A percentile compares a stretch with the other conserved stretches of the same genome.
These are phyloP conservation scores for Melipona quadrifasciata DNA, from an alignment of 1,140 invertebrate genomes.

Conservation along the genomic window DNA sequence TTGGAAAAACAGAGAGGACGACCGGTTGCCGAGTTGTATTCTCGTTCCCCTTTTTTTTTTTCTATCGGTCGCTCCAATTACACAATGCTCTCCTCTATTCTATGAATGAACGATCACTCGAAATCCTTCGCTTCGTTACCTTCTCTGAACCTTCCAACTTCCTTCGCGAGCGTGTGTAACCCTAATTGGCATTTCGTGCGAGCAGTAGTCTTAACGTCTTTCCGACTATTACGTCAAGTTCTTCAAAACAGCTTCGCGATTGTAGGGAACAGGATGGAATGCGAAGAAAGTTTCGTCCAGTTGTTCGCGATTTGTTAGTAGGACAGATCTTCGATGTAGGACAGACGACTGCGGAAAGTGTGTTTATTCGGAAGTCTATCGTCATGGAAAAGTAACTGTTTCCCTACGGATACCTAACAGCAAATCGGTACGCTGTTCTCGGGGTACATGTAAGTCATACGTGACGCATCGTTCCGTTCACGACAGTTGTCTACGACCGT, in stretches of 20 bases:
- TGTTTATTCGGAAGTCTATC: constrained; percentile 9
- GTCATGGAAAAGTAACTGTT: constrained; percentile 44
- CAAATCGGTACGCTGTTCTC: constrained; percentile 8
- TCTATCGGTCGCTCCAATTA: constrained; percentile 55
- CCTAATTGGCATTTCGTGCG: too few relatives aligned
- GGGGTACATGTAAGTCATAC: background rate
- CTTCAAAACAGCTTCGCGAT: constrained; percentile 8
- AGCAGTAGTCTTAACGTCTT: background rate
- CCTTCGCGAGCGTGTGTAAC: background rate
- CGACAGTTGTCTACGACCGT: constrained; percentile 6
- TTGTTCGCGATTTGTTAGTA: background rate
- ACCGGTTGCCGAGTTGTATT: constrained; percentile 55
- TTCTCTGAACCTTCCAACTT: background rate
- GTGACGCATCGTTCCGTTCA: background rate
- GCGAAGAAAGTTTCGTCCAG: background rate
- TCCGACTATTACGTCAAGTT: background rate
- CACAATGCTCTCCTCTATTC: constrained; percentile 21
- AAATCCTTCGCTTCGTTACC: background rate
- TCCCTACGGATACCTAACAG: background rate
- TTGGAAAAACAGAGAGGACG: constrained; percentile 47
- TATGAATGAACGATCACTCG: background rate
- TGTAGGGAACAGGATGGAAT: background rate
- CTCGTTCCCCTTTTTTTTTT: constrained; percentile 34
- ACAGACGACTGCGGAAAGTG: background rate
- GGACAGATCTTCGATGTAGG: background rate